Percentiles rank a stretch among this genome's conserved stretches.
Conservation (phyloP, 2,797 vertebrate species). For the Esox masquinongy region DNA sequence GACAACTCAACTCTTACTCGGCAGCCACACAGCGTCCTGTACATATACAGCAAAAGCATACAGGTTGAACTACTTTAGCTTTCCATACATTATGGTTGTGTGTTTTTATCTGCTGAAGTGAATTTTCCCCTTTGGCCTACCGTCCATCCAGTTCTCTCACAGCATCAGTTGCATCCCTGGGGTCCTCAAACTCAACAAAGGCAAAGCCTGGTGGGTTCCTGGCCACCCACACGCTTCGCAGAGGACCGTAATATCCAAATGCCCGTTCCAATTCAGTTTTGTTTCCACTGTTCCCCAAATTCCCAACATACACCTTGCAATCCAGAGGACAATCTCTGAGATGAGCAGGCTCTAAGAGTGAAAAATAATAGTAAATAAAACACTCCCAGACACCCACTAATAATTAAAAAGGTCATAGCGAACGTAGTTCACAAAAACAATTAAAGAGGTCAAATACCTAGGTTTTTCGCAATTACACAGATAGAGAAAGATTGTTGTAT, state of each 20-base stretch:
- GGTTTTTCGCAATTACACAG: too few relatives aligned
- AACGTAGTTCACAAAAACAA: too few relatives aligned
- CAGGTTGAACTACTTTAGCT: background rate
- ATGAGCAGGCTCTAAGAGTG: slow-evolving; percentile 65
- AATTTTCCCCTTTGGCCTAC: slow-evolving; percentile 64
- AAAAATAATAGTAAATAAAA: background rate
- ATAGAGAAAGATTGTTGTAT: background rate
- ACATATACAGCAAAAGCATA: background rate
- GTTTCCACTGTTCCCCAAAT: slow-evolving; percentile 97
- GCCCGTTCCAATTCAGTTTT: slow-evolving; percentile 93
- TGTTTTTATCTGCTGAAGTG: background rate
- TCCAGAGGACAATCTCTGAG: slow-evolving; percentile 92
- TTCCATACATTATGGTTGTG: background rate
- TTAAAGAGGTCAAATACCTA: too few relatives aligned
- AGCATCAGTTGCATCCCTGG: slow-evolving; percentile 94
- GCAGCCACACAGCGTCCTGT: slow-evolving; percentile 91
- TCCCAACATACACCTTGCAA: slow-evolving; percentile 98
- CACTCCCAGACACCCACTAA: background rate
- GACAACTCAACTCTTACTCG: slow-evolving; percentile 95
- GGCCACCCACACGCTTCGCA: slow-evolving; percentile 96
- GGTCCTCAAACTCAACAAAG: slow-evolving; percentile 98
- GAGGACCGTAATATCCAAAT: slow-evolving; percentile 95
- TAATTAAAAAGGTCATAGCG: too few relatives aligned
- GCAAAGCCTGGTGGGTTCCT: slow-evolving; percentile 97
- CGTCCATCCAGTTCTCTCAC: slow-evolving; percentile 96